These are phyloP conservation scores for Xiphophorus birchmanni DNA, from an alignment of 2,797 vertebrate species.

Conservation along the genomic window DNA sequence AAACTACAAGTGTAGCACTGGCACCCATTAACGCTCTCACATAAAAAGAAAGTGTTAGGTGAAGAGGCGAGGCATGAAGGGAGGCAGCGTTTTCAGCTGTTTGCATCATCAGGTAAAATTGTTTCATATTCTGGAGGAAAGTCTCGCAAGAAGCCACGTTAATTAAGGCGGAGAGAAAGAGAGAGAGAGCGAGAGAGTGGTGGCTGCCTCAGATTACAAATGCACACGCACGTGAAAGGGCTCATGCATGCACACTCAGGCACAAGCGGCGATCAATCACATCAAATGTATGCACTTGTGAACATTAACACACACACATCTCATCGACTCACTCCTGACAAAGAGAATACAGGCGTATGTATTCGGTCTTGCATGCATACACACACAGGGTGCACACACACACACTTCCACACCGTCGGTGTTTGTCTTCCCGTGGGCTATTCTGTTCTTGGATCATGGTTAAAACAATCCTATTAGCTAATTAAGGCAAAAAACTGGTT, in stretches of 20 bases:
- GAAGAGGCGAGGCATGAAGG: slow-evolving; percentile 47
- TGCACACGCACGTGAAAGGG: not conserved
- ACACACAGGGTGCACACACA: slow-evolving; percentile 25
- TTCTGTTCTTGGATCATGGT: slow-evolving; percentile 77
- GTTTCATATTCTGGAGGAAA: slow-evolving; percentile 72
- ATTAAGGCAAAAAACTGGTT: slow-evolving; percentile 75
- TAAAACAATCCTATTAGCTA: slow-evolving; percentile 82
- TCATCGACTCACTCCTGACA: slow-evolving; percentile 23
- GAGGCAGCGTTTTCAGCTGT: slow-evolving; percentile 65
- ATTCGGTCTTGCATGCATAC: slow-evolving; percentile 21
- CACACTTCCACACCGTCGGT: slow-evolving; percentile 42
- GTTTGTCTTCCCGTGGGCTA: slow-evolving; percentile 71
- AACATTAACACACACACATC: slow-evolving; percentile 19
- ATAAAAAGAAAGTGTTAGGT: slow-evolving; percentile 59
- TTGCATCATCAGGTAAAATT: slow-evolving; percentile 79
- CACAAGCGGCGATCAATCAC: slow-evolving; percentile 25
- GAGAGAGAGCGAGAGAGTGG: slow-evolving; percentile 32
- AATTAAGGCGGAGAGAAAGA: slow-evolving; percentile 60
- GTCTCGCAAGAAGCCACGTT: slow-evolving; percentile 65
- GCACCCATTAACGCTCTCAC: slow-evolving; percentile 54
- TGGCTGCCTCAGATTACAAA: slow-evolving; percentile 45
- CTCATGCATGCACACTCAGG: slow-evolving; percentile 16
- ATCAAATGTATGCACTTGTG: slow-evolving; percentile 30
- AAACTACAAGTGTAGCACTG: slow-evolving; percentile 55
- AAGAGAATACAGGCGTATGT: slow-evolving; percentile 12